Base-by-base conservation (phyloP, 2,797 vertebrate genomes). In the Phataginus tetradactyla region DNA sequence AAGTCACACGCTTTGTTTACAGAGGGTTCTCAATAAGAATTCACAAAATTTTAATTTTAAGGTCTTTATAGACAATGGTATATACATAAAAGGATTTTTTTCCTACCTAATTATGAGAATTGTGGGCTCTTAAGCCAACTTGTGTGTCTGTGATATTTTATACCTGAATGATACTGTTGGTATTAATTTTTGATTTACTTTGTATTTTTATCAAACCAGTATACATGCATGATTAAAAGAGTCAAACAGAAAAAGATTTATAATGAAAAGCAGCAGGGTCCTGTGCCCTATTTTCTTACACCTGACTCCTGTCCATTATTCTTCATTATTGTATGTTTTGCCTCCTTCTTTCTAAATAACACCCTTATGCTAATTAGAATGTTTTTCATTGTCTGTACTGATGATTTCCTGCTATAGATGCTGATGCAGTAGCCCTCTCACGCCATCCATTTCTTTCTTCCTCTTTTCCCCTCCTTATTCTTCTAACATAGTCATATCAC, bases 141-240 rank as follows among this genome's bases (percentile, higher is more conserved):
- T 69, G 39, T 87, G 4, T 68, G 53, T 88, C 20, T 89, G 42
- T 80, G 92, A 49, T 85, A 81, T 90, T 92, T 96, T 88, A 88
- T 63, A 94, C 95, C 14, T 86, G 74, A 96, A 89, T 83, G 85
- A 83, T 59, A 86, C n/a, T 95, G 20, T 29, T 86, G 45, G 12
- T 69, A 94, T 96, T 79, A 78, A n/a, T 94, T 83, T 86, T 90
- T 32, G 81, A 77, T 42, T 68, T 93, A 69, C 53, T 91, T 92
- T 87, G 27, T 81, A 51, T 93, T 66, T 96, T 86, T 86, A 84
- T 90, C 49, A 90, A 84, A 90, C 32, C 15, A 75, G 71, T 77
- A 77, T 78, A 86, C 92, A 89, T 79, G 15, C 45, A 25, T 34
- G 53, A 18, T 55, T 63, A n/a, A 87, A 69, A 91, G 95, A 78